Evolutionary conservation across 1,140 invertebrate genomes (phyloP).

Genomic region (Cephus cinctus): DNA sequence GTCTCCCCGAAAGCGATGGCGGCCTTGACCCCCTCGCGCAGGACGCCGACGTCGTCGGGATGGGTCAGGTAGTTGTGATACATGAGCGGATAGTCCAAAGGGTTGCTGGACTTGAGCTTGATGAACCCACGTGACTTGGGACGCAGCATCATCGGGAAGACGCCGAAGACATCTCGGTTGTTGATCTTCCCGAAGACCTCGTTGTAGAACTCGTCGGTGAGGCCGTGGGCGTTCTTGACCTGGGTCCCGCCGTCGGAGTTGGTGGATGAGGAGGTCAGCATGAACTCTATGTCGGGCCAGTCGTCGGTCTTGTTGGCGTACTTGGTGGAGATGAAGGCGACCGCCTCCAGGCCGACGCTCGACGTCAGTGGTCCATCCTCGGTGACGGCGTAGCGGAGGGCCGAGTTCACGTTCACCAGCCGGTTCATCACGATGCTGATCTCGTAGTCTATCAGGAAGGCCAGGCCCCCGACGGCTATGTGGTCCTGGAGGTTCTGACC

Average conservation of each 20-base stretch:
- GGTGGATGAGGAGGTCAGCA: slow-evolving; percentile 78
- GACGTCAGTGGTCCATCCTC: slow-evolving; percentile 82
- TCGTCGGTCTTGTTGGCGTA: slow-evolving; percentile 80
- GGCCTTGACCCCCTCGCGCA: slow-evolving; percentile 83
- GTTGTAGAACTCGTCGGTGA: slow-evolving; percentile 77
- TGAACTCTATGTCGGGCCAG: slow-evolving; percentile 90
- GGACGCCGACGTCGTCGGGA: slow-evolving; percentile 73
- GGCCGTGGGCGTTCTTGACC: slow-evolving; percentile 74
- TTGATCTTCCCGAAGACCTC: slow-evolving; percentile 69
- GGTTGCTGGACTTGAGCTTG: slow-evolving; percentile 74
- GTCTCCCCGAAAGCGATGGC: slow-evolving; percentile 78
- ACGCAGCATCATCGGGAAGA: slow-evolving; percentile 84
- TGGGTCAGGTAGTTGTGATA: slow-evolving; percentile 88
- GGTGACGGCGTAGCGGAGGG: slow-evolving; percentile 71
- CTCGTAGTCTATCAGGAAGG: slow-evolving; percentile 78
- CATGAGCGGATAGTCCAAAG: slow-evolving; percentile 80
- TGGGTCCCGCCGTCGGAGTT: slow-evolving; percentile 76
- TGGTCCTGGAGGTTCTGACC: slow-evolving; percentile 85
- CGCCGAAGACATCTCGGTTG: slow-evolving; percentile 72
- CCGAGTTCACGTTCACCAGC: slow-evolving; percentile 75
- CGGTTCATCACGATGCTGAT: slow-evolving; percentile 74
- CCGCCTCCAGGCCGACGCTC: slow-evolving; percentile 78
- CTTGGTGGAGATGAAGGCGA: slow-evolving; percentile 84
- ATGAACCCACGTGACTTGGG: slow-evolving; percentile 83
- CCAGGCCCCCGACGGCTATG: slow-evolving; percentile 75